Percentiles rank a stretch among this genome's conserved stretches.
Evolutionary conservation across 2,797 vertebrate species (phyloP).

Genomic region (Lagocephalus sceleratus): DNA sequence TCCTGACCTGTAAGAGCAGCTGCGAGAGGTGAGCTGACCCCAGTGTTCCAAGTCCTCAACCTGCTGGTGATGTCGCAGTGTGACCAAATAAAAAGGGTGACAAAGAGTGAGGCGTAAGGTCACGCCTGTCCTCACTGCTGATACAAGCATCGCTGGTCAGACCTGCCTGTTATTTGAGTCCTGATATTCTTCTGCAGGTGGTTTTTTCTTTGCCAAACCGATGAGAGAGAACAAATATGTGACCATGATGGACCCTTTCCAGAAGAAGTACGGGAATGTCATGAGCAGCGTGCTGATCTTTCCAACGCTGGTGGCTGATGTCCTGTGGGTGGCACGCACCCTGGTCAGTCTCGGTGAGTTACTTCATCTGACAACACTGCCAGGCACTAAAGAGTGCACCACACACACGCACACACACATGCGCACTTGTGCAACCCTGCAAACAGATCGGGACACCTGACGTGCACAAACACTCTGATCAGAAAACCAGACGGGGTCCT

Average conservation of each 20-base stretch:
- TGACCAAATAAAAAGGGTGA: background rate
- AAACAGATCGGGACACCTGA: constrained; percentile 1
- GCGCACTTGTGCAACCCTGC: constrained; percentile 15
- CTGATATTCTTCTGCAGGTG: constrained; percentile 62
- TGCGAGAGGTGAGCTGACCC: constrained; percentile 36
- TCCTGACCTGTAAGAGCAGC: constrained; percentile 54
- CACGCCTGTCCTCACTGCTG: no score
- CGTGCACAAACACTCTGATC: constrained; percentile 9
- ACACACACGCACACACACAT: no score
- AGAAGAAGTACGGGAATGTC: constrained; percentile 73
- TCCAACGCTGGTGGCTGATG: constrained; percentile 65
- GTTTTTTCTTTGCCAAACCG: constrained; percentile 81
- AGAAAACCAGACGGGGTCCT: constrained; percentile 1
- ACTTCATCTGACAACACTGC: constrained; percentile 12
- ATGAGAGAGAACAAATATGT: constrained; percentile 82
- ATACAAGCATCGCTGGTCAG: no score
- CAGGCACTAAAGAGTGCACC: constrained; percentile 4
- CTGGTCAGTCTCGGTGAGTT: constrained; percentile 71
- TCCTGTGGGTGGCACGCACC: constrained; percentile 73
- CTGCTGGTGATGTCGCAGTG: no score
- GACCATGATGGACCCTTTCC: constrained; percentile 85
- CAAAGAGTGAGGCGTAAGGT: no score
- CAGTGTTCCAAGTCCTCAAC: constrained; percentile 10
- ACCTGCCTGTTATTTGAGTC: background rate
- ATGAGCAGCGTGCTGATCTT: constrained; percentile 75